phyloP scores from a whole-genome alignment of 2,888 invertebrate species.

The Pegoplata infirma region DNA sequence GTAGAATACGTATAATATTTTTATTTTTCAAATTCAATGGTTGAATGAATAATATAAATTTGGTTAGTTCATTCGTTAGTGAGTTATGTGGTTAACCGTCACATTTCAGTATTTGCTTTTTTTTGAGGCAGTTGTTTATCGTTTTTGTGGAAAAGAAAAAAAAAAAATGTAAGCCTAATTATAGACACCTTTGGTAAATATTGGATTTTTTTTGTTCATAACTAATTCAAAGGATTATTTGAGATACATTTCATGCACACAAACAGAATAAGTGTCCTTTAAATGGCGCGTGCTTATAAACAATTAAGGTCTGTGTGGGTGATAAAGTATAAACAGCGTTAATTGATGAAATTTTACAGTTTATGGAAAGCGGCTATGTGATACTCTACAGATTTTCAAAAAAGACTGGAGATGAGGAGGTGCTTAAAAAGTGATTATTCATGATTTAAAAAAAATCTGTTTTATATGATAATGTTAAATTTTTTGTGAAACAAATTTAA shows the following conservation, averaged over 20 bases:
- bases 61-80: background rate
- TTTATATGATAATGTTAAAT: too few relatives aligned
- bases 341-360: too few relatives aligned
- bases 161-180: slow-evolving; percentile 1
- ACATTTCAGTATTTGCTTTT: background rate
- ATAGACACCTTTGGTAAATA: background rate
- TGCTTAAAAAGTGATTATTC: too few relatives aligned
- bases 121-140: background rate
- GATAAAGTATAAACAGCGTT: background rate
- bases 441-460: too few relatives aligned
- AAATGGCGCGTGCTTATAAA: background rate
- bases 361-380: too few relatives aligned
- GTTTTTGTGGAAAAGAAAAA: background rate
- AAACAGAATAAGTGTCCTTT: background rate
- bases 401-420: too few relatives aligned
- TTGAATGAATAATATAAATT: background rate
- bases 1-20: background rate
- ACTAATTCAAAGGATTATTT: background rate
- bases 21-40: background rate
- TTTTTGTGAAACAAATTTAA: too few relatives aligned
- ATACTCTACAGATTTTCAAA: too few relatives aligned
- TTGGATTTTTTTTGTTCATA: background rate
- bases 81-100: background rate
- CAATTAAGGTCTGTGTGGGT: background rate
- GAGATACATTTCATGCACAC: background rate